Conservation (phyloP, 2,888 invertebrate genomes). For the Ochlodes sylvanus region DNA sequence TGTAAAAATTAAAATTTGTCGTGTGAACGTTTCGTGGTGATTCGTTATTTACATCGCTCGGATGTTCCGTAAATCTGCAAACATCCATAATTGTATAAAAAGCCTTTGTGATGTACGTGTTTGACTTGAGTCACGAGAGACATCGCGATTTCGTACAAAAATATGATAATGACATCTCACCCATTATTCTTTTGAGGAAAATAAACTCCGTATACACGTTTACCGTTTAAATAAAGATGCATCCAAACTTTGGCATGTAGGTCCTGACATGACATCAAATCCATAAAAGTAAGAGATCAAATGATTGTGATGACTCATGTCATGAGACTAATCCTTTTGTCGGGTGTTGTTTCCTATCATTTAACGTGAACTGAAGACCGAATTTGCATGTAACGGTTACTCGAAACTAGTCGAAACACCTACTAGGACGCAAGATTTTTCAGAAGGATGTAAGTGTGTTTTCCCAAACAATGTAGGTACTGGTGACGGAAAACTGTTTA, state of each 20-base stretch:
- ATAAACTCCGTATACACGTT: constrained; percentile 10
- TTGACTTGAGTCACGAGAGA: constrained; percentile 73
- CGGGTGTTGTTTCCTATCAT: no score
- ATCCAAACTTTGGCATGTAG: background rate
- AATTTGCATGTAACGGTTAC: no score
- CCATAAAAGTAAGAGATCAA: background rate
- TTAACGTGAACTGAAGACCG: no score
- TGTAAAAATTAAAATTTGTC: constrained; percentile 57
- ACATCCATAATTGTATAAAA: constrained; percentile 73
- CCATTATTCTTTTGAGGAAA: constrained; percentile 28
- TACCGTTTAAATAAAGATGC: constrained; percentile 27
- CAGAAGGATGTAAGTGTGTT: no score
- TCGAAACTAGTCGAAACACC: no score
- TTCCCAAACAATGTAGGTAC: no score
- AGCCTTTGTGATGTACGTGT: constrained; percentile 73
- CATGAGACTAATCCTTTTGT: no score
- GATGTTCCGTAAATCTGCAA: constrained; percentile 67
- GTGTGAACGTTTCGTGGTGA: constrained; percentile 60
- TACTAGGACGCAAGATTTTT: no score
- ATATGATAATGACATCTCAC: constrained; percentile 35
- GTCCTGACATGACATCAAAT: background rate
- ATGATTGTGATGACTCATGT: no score
- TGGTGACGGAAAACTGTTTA: no score
- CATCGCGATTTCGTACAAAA: constrained; percentile 57
- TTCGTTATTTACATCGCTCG: constrained; percentile 69